Evolutionary conservation across 2,797 vertebrate species (phyloP), one percentile per base, ranked within the genome.

Genomic region (Microtus obscurus): DNA sequence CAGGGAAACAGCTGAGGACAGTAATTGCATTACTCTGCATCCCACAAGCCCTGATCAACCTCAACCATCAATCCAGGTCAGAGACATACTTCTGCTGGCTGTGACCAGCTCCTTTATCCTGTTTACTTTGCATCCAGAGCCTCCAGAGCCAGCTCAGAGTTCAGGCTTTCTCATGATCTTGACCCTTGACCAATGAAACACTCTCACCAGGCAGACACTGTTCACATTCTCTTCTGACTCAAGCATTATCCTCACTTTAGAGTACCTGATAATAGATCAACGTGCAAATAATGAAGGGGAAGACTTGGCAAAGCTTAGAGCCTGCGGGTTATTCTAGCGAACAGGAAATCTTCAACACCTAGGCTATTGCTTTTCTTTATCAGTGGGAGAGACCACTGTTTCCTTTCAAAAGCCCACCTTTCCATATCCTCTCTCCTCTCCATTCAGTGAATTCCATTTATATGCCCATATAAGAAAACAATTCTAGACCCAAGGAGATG

Each of bases 11-110:
- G 81, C 87, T 0, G 59, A 56, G 65, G 93, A 86, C 27, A 0
- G 89, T 73, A 96, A 97, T 71, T 97, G 94, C 87, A 88, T 92
- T 80, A 63, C 86, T 90, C 83, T 48, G 11, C 53, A 67, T 90
- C 90, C 87, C 63, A 40, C 53, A 63, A 95, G 74, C 69, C 91
- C 87, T 65, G 77, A 81, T 82, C 95, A 91, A 45, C 87, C 74
- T 25, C 87, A 94, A 80, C 90, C 92, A 73, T 85, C 91, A 63
- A 19, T 78, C 85, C 91, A 91, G 71, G 63, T 27, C 17, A 40
- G 77, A 25, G 6, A 14, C 1, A 0, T 1, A 4, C 48, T 83
- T 76, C 74, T 0, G 0, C 89, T 27, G 53, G 45, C 67, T 45
- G 51, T 29, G 45, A 77, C 77, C 83, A 51, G 78, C 37, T 77